These are phyloP conservation scores for Myotis davidii DNA, from an alignment of 2,113 vertebrate genomes.

Conservation along the genomic window DNA sequence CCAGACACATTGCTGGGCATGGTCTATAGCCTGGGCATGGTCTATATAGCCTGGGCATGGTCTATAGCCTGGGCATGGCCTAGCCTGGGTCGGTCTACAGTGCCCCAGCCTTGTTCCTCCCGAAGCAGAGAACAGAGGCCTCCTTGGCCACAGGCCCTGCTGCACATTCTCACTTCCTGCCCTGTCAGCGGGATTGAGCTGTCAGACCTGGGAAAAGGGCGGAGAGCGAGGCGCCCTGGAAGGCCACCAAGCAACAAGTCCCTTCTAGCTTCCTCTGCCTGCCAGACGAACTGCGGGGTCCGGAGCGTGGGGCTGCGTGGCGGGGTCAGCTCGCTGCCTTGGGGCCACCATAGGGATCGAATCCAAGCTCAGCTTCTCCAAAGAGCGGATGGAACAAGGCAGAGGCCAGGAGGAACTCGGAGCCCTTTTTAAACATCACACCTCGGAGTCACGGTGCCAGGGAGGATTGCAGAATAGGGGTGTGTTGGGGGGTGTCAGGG, in stretches of 20 bases:
- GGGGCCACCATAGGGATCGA: background rate
- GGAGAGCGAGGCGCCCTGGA: slow-evolving; percentile 54
- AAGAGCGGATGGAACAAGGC: background rate
- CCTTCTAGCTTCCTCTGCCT: slow-evolving; percentile 62
- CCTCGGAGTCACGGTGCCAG: background rate
- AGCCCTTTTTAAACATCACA: background rate
- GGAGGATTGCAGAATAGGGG: background rate
- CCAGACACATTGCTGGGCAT: background rate
- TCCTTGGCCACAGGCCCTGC: background rate
- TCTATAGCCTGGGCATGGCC: too few species aligned
- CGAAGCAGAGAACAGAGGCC: background rate
- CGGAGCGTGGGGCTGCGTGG: background rate
- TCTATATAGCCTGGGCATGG: background rate
- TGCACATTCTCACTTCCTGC: slow-evolving; percentile 55
- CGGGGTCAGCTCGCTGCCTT: background rate
- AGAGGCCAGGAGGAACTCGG: background rate
- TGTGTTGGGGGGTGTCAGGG: background rate
- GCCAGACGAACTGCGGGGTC: slow-evolving; percentile 50
- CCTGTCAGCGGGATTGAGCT: slow-evolving; percentile 67
- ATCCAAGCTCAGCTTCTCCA: background rate
- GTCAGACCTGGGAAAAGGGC: slow-evolving; percentile 65
- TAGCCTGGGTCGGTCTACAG: too few species aligned
- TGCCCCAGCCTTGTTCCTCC: background rate
- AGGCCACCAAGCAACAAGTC: slow-evolving; percentile 73
- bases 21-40: too few species aligned